Evolutionary conservation across 1,140 invertebrate genomes (phyloP).

Genomic region (Magallana angulata): DNA sequence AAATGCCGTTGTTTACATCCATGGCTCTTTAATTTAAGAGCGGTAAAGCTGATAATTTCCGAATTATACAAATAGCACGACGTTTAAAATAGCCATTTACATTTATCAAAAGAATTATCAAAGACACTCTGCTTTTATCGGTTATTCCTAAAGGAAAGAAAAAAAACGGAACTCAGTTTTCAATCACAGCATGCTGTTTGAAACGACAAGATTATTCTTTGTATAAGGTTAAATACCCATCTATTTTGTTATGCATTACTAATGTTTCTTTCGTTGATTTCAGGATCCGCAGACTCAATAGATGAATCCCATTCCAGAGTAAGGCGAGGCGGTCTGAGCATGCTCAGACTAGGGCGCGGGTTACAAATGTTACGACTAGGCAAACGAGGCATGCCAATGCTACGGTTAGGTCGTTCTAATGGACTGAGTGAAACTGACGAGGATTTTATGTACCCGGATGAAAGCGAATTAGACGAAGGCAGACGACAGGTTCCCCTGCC

Average conservation of each 20-base stretch:
- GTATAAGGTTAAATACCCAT: no score
- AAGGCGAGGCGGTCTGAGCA: conserved; percentile 67
- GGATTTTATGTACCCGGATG: conserved; percentile 47
- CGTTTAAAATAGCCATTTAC: no score
- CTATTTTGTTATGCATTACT: no score
- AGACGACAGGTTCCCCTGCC: conserved; percentile 65
- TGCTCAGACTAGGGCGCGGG: conserved; percentile 70
- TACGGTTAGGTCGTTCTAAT: conserved; percentile 51
- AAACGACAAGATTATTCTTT: no score
- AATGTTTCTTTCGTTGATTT: neutral
- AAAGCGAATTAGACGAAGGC: conserved; percentile 27
- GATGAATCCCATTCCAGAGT: conserved; percentile 57
- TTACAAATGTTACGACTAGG: conserved; percentile 71
- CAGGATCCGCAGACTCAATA: conserved; percentile 57
- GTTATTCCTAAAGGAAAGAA: no score
- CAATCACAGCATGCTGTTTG: no score
- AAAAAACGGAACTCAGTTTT: no score
- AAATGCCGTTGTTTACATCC: conserved; percentile 1
- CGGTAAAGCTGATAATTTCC: neutral
- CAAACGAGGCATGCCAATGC: conserved; percentile 63
- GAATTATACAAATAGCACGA: neutral
- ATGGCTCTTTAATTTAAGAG: neutral
- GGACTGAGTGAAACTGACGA: neutral
- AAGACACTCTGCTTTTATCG: no score
- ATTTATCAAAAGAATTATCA: no score